Conservation (phyloP, 2,797 vertebrate genomes). For the Vespertilio murinus region DNA sequence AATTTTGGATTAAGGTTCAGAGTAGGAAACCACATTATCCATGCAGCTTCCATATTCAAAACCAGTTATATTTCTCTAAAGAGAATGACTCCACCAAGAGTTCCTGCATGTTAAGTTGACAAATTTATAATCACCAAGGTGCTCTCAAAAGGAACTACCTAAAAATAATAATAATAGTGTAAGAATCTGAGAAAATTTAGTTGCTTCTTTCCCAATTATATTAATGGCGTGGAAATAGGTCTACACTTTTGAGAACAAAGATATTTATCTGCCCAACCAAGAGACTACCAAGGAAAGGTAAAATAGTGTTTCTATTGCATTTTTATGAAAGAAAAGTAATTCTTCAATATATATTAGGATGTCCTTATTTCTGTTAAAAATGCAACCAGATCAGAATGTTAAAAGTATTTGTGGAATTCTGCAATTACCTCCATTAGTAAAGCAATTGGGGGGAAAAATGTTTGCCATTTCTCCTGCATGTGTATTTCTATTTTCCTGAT, state of each 20-base stretch:
- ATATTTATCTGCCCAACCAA: neutral
- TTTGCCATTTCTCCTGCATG: neutral
- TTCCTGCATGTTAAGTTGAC: neutral
- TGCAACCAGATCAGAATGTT: neutral
- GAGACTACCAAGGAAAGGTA: neutral
- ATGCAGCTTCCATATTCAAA: neutral
- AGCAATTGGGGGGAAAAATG: neutral
- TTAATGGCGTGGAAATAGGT: neutral
- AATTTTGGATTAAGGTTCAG: neutral
- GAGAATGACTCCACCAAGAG: neutral
- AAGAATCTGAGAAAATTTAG: neutral
- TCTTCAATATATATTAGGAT: neutral
- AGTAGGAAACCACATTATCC: neutral
- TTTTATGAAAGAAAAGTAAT: conserved; percentile 26
- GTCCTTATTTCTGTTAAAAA: conserved; percentile 19
- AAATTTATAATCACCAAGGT: neutral
- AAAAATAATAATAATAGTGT: neutral
- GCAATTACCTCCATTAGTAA: neutral
- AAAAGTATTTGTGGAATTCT: neutral
- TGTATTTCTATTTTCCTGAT: neutral
- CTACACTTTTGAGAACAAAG: neutral
- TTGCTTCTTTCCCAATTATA: neutral
- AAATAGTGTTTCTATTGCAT: neutral
- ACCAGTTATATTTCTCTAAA: neutral
- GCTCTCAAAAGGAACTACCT: neutral